Base-by-base conservation (phyloP, 1,140 invertebrate genomes). In the Bursaphelenchus mucronatus region DNA sequence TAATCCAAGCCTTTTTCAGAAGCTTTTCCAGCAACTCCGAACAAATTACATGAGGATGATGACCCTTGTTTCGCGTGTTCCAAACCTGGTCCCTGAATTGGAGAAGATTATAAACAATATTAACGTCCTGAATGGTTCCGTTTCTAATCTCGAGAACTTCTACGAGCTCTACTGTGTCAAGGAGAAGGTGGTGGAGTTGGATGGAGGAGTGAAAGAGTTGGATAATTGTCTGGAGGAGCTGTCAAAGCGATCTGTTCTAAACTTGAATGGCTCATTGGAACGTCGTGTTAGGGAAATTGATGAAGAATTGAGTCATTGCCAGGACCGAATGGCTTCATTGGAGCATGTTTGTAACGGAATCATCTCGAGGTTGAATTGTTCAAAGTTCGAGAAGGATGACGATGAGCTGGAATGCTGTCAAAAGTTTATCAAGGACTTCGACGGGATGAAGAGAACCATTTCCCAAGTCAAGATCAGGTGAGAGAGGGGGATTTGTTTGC, bases 271-370 rank as follows among this genome's bases (percentile, higher is more conserved):
- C 47, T n/a, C 13, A 49, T 4, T 49, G 13, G 47, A 49, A 19
- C 13, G 19, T 49, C 47, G 19, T n/a, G 13, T 49, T n/a, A n/a
- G 47, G 19, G 19, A 19, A 49, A 49, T 49, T 6, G 47, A 49
- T 19, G 13, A n/a, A n/a, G 47, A 49, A 49, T 49, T 49, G 47
- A 49, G 13, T 49, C 13, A 49, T 49, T 49, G 47, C 47, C 47
- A 49, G 47, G 19, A 49, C 47, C 13, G 47, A 49, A 49, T 49
- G 47, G 1, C 47, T 49, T 49, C 47, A 3, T 49, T 49, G 47
- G 47, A 49, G 19, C 13, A n/a, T 19, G 47, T 19, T n/a, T 49
- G 47, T 19, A 49, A 49, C 47, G 19, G 1, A n/a, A 49, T 49
- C 19, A 49, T 49, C 19, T 49, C 47, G 47, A n/a, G 47, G 6